These are phyloP conservation scores for Melieria crassipennis DNA, from an alignment of 2,888 invertebrate genomes.

Conservation along the genomic window DNA sequence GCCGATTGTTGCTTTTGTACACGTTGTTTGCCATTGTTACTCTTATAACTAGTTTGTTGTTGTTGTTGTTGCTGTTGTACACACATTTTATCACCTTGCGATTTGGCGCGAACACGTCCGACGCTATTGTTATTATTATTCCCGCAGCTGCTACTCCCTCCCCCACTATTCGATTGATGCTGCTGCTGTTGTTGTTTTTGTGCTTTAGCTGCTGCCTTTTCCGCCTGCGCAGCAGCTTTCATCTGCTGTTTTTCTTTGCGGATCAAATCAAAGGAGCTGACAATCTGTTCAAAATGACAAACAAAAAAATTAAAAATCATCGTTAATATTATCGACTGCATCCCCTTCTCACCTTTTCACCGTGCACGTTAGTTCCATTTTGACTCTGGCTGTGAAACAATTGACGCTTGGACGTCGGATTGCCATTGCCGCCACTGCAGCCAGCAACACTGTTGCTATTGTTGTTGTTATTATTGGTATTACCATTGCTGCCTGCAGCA, in stretches of 20 bases:
- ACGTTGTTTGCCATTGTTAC: slow-evolving; percentile 40
- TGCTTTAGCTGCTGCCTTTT: slow-evolving; percentile 46
- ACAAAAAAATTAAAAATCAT: neutral
- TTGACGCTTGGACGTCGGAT: slow-evolving; percentile 55
- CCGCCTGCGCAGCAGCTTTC: slow-evolving; percentile 46
- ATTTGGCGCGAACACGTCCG: slow-evolving; percentile 52
- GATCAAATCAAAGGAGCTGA: slow-evolving; percentile 61
- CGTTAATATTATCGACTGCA: neutral
- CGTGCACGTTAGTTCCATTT: slow-evolving; percentile 53
- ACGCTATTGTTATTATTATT: slow-evolving; percentile 23
- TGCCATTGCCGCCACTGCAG: slow-evolving; percentile 24
- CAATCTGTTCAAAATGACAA: slow-evolving; percentile 48
- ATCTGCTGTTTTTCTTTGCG: slow-evolving; percentile 60
- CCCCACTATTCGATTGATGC: slow-evolving; percentile 41
- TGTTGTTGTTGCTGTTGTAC: slow-evolving; percentile 42
- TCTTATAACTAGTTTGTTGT: slow-evolving; percentile 32
- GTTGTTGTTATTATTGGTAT: slow-evolving; percentile 32
- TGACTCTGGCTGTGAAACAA: slow-evolving; percentile 64
- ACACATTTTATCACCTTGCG: slow-evolving; percentile 55
- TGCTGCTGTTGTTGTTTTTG: slow-evolving; percentile 45
- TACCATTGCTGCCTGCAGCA: slow-evolving; percentile 54
- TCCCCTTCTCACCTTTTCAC: slow-evolving; percentile 53
- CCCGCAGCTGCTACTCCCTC: neutral
- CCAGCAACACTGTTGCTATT: slow-evolving; percentile 17
- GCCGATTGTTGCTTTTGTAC: slow-evolving; percentile 46